These are phyloP conservation scores for Creontiades dilutus DNA, from an alignment of 2,888 invertebrate genomes.

Conservation along the genomic window DNA sequence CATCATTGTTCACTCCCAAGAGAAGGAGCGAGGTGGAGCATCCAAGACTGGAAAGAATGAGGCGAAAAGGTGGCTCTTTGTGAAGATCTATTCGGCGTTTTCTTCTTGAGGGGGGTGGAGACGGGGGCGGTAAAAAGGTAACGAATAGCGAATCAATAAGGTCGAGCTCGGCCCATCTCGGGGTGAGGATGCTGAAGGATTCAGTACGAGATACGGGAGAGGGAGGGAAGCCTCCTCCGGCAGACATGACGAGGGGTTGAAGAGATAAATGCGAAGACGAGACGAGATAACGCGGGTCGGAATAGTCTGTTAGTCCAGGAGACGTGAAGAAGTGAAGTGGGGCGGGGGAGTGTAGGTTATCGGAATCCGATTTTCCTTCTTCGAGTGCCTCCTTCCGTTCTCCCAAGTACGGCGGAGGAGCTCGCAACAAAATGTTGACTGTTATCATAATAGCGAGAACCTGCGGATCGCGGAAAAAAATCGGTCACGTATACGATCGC, in stretches of 20 bases:
- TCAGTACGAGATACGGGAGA: neutral
- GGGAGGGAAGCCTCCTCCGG: neutral
- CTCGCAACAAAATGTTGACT: neutral
- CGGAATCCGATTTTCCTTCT: conserved; percentile 14
- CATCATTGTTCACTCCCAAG: neutral
- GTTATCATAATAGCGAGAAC: neutral
- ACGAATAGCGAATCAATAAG: conserved; percentile 50
- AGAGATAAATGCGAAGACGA: neutral
- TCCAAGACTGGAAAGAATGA: neutral
- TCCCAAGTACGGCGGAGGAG: neutral
- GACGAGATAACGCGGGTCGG: conserved; percentile 18
- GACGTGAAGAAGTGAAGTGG: neutral
- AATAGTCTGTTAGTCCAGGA: neutral
- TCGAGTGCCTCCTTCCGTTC: neutral
- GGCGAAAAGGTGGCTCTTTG: conserved; percentile 33
- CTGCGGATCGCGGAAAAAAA: neutral
- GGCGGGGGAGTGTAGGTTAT: neutral
- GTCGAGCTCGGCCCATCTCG: conserved; percentile 12
- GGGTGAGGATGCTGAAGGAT: neutral
- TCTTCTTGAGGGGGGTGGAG: neutral
- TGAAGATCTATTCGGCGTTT: conserved; percentile 45
- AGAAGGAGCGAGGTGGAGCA: neutral
- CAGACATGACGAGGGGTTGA: conserved; percentile 1
- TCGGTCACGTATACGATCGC: neutral
- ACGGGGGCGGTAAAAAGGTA: conserved; percentile 45